Evolutionary conservation across 2,113 vertebrate species (phyloP), one percentile per base, ranked within the genome.

Genomic region (Cebidichthys violaceus): DNA sequence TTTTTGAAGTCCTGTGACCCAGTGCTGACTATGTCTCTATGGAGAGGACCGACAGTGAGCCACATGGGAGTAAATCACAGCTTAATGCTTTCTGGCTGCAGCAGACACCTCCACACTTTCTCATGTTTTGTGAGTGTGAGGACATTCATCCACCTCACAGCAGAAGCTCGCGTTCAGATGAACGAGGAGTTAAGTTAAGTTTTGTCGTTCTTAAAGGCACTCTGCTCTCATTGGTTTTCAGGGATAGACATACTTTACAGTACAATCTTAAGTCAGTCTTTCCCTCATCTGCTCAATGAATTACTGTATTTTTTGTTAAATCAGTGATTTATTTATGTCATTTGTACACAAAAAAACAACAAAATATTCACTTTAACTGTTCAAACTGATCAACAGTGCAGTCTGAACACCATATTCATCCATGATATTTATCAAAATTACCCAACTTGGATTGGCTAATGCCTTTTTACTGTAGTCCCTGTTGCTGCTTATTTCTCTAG

Each of bases 31-130:
- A 33, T 70, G 77, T 93, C 92, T 94, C 81, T 85, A 85, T 94
- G 86, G 90, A 90, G 90, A 90, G 89, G 91, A 87, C 90, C 86
- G 84, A 83, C 92, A 76, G 89, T 73, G 75, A 88, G 92, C 83
- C 92, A 91, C 80, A 86, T 83, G 88, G 87, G 92, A 92, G 90
- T 95, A 95, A 96, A 95, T 96, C 94, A 92, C 84, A 86, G 82
- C 88, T 93, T 94, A 90, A 88, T 93, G 92, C 90, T 94, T 93
- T 94, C 43, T 95, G 90, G 90, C 93, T 92, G 43, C 66, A 91
- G 89, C 84, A 89, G 90, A 93, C 93, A 86, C 88, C 88, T 91
- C 84, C 83, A 39, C 85, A 90, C 82, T 35, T 70, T 70, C 84
- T 86, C 82, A 75, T 80, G 75, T 86, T 85, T 87, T 85, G 62